phyloP scores from a whole-genome alignment of 2,888 invertebrate genomes.

The Aporophyla lueneburgensis region DNA sequence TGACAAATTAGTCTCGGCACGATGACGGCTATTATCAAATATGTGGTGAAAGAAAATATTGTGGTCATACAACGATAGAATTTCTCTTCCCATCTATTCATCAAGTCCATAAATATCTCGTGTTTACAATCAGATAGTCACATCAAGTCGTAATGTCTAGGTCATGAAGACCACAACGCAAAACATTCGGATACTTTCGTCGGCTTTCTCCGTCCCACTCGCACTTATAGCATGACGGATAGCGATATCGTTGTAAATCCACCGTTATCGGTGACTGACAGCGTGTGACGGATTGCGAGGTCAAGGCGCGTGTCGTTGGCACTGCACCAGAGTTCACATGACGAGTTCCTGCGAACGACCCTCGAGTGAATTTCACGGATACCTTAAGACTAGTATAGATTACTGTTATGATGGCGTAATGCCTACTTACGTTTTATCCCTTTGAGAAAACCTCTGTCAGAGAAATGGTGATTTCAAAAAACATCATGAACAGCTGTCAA shows the following conservation, averaged over 20 bases:
- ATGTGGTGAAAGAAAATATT: slow-evolving; percentile 22
- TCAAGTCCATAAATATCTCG: slow-evolving; percentile 50
- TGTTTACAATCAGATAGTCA: slow-evolving; percentile 59
- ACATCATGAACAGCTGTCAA: neutral
- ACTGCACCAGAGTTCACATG: slow-evolving; percentile 80
- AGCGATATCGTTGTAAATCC: slow-evolving; percentile 67
- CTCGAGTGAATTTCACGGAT: slow-evolving; percentile 62
- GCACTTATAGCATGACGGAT: slow-evolving; percentile 55
- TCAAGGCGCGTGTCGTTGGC: slow-evolving; percentile 88
- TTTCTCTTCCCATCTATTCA: slow-evolving; percentile 53
- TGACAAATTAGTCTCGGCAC: slow-evolving; percentile 22
- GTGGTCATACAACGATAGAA: slow-evolving; percentile 21
- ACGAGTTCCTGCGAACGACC: slow-evolving; percentile 63
- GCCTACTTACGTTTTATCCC: slow-evolving; percentile 20
- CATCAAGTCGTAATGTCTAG: slow-evolving; percentile 60
- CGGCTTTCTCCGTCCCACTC: slow-evolving; percentile 63
- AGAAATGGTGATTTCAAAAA: slow-evolving; percentile 17
- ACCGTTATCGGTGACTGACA: slow-evolving; percentile 74
- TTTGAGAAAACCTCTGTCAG: neutral
- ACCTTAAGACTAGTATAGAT: slow-evolving; percentile 31
- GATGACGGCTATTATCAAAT: slow-evolving; percentile 22
- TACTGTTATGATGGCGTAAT: slow-evolving; percentile 11
- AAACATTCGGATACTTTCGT: slow-evolving; percentile 66
- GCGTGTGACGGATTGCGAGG: slow-evolving; percentile 77
- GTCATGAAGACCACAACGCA: slow-evolving; percentile 55